Evolutionary conservation across 2,113 vertebrate species (phyloP).

Genomic region (Mixornis gularis): DNA sequence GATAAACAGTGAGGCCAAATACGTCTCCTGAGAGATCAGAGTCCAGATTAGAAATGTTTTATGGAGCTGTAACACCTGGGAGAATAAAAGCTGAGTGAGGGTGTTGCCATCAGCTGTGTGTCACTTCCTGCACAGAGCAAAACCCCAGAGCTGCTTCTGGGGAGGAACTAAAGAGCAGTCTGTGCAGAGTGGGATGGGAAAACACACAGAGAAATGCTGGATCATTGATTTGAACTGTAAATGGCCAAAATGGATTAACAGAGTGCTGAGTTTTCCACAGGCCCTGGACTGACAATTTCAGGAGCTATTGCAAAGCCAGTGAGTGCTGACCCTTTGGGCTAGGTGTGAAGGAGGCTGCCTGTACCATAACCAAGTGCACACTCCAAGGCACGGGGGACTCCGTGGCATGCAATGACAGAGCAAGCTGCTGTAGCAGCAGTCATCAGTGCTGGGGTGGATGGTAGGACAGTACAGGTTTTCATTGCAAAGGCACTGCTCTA

Average conservation of each 20-base stretch:
- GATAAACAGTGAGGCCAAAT: not conserved
- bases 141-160: not conserved
- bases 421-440: not conserved
- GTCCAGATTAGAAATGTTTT: not conserved
- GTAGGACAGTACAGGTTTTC: not conserved
- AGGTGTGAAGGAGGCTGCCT: not conserved
- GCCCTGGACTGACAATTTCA: not conserved
- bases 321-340: accelerated
- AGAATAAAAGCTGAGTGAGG: not conserved
- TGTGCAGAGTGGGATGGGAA: not conserved
- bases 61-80: not conserved
- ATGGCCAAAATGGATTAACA: not conserved
- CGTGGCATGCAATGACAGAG: not conserved
- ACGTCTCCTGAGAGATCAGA: not conserved
- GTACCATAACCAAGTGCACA: not conserved
- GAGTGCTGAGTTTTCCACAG: not conserved
- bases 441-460: not conserved
- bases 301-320: not conserved
- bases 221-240: not conserved
- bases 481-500: not conserved
- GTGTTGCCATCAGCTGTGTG: not conserved
- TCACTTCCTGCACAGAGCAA: not conserved
- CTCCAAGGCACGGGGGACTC: not conserved
- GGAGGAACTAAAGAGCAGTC: not conserved
- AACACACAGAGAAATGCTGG: not conserved